Percentiles rank a stretch among this genome's conserved stretches.
These are phyloP conservation scores for Muricea muricata DNA, from an alignment of 92 coral and sea anemone species.

Conservation along the genomic window DNA sequence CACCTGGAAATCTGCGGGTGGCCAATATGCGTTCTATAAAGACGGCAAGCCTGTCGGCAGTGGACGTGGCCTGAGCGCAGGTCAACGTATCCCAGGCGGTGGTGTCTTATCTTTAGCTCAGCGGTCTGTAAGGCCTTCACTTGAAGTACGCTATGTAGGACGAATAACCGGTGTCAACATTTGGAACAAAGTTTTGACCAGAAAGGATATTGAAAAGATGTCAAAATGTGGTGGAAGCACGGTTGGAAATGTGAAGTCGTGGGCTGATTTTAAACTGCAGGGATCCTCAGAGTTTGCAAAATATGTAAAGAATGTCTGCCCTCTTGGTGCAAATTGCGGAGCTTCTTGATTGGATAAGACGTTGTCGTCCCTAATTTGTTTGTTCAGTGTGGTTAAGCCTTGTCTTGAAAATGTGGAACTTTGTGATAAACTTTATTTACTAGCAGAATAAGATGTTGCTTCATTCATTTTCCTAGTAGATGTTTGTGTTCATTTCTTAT, in stretches of 20 bases:
- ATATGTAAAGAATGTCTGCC: too few species aligned
- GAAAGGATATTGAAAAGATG: not conserved
- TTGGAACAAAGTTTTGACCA: constrained; percentile 2
- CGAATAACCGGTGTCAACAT: constrained; percentile 15
- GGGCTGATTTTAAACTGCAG: constrained; percentile 24
- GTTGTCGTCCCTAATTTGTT: too few species aligned
- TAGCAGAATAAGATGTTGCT: too few species aligned
- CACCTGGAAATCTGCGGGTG: constrained; percentile 25
- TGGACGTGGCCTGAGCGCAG: not conserved
- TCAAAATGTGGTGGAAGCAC: constrained; percentile 13
- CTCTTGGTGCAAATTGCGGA: too few species aligned
- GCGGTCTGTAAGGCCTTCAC: not conserved
- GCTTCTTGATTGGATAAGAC: too few species aligned
- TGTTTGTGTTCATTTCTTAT: too few species aligned
- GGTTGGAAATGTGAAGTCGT: constrained; percentile 39
- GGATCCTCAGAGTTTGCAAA: too few species aligned
- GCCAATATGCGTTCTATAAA: not conserved
- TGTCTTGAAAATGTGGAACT: too few species aligned
- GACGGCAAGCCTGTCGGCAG: not conserved
- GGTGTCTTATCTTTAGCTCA: constrained; percentile 13
- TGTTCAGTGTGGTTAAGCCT: too few species aligned
- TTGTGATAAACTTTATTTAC: too few species aligned
- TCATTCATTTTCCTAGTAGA: too few species aligned
- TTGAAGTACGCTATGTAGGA: not conserved
- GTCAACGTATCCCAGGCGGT: not conserved